Conservation (phyloP, 2,888 invertebrate species). For the Mongoloraphidia duomilia region DNA sequence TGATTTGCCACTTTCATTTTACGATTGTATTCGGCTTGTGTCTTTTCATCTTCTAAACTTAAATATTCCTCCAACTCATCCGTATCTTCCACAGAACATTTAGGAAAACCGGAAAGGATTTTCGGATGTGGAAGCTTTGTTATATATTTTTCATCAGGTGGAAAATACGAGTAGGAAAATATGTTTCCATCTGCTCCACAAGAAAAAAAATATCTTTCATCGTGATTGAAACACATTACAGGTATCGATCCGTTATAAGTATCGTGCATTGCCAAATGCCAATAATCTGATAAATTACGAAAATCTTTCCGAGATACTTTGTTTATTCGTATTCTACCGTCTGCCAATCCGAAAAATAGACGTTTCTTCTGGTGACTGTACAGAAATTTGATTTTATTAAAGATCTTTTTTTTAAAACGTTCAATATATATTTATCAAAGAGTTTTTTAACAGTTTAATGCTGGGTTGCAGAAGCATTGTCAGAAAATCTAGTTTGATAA, state of each 20-base stretch:
- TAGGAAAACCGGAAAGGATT: not conserved
- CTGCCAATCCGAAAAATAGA: slow-evolving; percentile 42
- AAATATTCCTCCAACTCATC: slow-evolving; percentile 25
- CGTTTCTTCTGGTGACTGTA: slow-evolving; percentile 34
- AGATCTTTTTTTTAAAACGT: not conserved
- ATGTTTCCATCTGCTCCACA: slow-evolving; percentile 65
- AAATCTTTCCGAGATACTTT: slow-evolving; percentile 32
- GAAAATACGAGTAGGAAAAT: slow-evolving; percentile 49
- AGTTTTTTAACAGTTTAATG: too few relatives aligned
- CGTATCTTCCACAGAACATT: slow-evolving; percentile 24
- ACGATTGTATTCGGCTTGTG: slow-evolving; percentile 48
- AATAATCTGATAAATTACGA: slow-evolving; percentile 46
- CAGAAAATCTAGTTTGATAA: too few relatives aligned
- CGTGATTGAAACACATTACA: slow-evolving; percentile 44
- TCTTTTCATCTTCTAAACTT: slow-evolving; percentile 53
- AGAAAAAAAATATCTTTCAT: slow-evolving; percentile 40
- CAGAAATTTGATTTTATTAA: slow-evolving; percentile 9
- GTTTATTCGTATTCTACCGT: slow-evolving; percentile 44
- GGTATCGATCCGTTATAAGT: slow-evolving; percentile 51
- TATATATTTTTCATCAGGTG: slow-evolving; percentile 24
- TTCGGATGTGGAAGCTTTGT: slow-evolving; percentile 23
- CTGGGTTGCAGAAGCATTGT: too few relatives aligned
- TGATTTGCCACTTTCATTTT: slow-evolving; percentile 45
- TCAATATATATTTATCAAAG: too few relatives aligned
- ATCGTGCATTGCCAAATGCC: slow-evolving; percentile 62